Evolutionary conservation across 2,113 vertebrate genomes (phyloP).

Genomic region (western clawed frog (Xenopus tropicalis)): UCB_Xtro_10.0 CM004447.2:159607001-159607500

Average conservation of each 20-base stretch:
- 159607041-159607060: neutral
- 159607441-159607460: no score
- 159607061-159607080: conserved; percentile 13
- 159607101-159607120: neutral
- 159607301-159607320: conserved; percentile 35
- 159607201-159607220: neutral
- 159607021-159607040: neutral
- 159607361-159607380: no score
- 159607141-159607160: conserved; percentile 33
- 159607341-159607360: neutral
- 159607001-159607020: conserved; percentile 7
- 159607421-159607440: no score
- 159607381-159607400: no score
- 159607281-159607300: conserved; percentile 39
- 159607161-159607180: conserved; percentile 12
- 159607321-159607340: conserved; percentile 27
- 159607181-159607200: neutral
- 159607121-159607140: conserved; percentile 16
- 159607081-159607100: neutral
- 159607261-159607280: conserved; percentile 39
- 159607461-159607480: no score
- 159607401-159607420: no score
- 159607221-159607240: conserved; percentile 29
- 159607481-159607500: no score
- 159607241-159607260: conserved; percentile 43